Percentiles rank a stretch among this genome's conserved stretches.
Conservation (phyloP, 2,888 invertebrate genomes). For the Drosophila testacea region DNA sequence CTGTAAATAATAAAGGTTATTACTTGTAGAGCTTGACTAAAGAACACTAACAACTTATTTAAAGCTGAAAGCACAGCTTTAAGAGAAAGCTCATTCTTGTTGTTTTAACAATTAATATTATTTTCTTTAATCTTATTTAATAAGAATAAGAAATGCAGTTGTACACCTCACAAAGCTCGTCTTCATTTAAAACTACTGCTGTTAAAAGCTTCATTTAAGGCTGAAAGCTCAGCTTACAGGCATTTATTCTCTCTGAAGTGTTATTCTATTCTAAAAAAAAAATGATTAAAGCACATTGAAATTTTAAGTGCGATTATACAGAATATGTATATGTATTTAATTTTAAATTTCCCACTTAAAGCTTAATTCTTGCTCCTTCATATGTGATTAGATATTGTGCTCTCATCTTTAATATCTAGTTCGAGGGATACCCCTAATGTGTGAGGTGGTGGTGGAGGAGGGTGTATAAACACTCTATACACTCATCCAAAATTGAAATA, state of each 20-base stretch:
- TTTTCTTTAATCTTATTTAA: too few species aligned
- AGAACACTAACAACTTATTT: too few species aligned
- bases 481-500: constrained; percentile 66
- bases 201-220: background rate
- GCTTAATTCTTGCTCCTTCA: background rate
- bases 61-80: too few species aligned
- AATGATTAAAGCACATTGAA: background rate
- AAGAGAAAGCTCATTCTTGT: too few species aligned
- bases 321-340: background rate
- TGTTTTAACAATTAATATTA: too few species aligned
- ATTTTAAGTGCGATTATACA: background rate
- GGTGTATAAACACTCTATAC: constrained; percentile 2
- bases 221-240: background rate
- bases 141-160: too few species aligned
- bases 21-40: too few species aligned
- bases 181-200: too few species aligned
- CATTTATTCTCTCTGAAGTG: too few species aligned
- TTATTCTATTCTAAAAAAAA: background rate
- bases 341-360: background rate
- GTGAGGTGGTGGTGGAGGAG: background rate
- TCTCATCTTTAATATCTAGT: background rate
- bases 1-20: too few species aligned
- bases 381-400: background rate
- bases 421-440: constrained; percentile 8
- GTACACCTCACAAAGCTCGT: too few species aligned